Conservation (phyloP, 2,888 invertebrate species). For the Chirona hameri region DNA sequence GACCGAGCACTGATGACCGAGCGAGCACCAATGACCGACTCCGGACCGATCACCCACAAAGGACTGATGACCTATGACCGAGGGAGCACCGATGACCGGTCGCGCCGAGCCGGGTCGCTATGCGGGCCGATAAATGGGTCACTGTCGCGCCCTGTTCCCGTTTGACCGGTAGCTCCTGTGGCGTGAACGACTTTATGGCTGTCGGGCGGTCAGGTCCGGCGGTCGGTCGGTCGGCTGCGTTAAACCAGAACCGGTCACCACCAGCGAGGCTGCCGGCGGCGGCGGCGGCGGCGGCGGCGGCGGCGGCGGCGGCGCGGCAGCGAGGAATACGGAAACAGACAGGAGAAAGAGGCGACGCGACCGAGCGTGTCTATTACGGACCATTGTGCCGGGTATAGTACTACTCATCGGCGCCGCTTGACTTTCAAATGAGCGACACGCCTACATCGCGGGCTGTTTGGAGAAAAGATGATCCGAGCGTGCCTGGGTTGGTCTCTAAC, state of each 20-base stretch:
- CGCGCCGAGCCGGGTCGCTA: no score
- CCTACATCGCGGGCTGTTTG: no score
- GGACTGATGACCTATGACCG: no score
- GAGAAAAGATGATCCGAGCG: no score
- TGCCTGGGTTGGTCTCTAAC: no score
- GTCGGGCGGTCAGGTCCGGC: not conserved
- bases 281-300: not conserved
- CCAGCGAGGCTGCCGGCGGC: not conserved
- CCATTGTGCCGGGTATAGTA: not conserved
- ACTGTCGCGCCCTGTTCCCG: not conserved
- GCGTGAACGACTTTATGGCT: not conserved
- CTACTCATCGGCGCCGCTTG: not conserved
- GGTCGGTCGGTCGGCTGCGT: not conserved
- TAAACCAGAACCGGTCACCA: not conserved
- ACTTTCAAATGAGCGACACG: not conserved
- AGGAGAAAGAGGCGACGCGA: not conserved
- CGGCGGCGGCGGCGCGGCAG: not conserved
- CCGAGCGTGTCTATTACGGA: not conserved
- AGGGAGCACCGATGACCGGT: no score
- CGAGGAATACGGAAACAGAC: not conserved
- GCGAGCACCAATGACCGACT: no score
- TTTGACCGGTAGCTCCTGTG: not conserved
- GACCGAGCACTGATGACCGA: no score
- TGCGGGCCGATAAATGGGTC: no score
- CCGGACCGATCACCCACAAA: no score